These are phyloP conservation scores for Cichladusa arquata DNA, from an alignment of 2,113 vertebrate species.

Conservation along the genomic window DNA sequence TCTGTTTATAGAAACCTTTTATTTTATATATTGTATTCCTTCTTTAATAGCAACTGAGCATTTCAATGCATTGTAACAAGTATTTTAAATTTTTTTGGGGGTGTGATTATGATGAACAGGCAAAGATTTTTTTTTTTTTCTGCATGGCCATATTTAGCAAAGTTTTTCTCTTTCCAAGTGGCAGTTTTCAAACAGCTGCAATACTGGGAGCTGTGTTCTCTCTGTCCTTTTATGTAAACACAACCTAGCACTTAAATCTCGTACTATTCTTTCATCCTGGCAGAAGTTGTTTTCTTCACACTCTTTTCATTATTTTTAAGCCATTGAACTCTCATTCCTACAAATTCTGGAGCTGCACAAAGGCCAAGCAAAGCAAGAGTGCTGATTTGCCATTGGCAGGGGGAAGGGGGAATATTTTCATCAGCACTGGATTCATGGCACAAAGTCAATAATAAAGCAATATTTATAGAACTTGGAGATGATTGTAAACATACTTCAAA, in stretches of 20 bases:
- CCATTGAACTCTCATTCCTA: neutral
- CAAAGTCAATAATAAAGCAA: slow-evolving; percentile 47
- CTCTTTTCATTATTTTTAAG: slow-evolving; percentile 36
- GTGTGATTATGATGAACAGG: neutral
- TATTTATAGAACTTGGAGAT: slow-evolving; percentile 50
- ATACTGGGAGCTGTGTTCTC: neutral
- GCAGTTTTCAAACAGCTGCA: neutral
- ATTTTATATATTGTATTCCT: neutral
- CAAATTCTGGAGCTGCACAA: neutral
- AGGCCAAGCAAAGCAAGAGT: neutral
- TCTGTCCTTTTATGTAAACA: neutral
- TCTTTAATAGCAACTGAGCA: neutral
- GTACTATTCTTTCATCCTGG: neutral
- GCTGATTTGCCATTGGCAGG: neutral
- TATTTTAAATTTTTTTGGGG: neutral
- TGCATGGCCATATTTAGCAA: neutral
- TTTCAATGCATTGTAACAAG: neutral
- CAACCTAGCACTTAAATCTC: neutral
- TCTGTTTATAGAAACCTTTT: neutral
- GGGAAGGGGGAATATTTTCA: neutral
- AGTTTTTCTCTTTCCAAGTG: neutral
- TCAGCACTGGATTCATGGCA: neutral
- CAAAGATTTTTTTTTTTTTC: neutral
- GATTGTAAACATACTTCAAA: slow-evolving; percentile 54
- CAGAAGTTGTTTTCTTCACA: slow-evolving; percentile 11